phyloP scores from a whole-genome alignment of 2,113 vertebrate genomes.

The Gambusia holbrooki region DNA sequence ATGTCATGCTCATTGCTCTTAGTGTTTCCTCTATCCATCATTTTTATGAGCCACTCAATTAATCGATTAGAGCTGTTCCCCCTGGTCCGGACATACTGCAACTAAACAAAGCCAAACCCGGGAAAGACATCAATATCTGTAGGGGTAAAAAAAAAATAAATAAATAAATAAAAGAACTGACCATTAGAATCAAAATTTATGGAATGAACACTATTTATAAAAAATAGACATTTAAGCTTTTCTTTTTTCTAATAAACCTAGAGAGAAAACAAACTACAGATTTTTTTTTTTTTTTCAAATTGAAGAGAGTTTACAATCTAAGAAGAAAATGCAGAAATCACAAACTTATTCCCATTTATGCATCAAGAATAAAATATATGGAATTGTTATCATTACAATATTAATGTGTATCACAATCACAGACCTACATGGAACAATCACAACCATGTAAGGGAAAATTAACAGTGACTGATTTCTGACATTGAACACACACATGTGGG shows the following conservation, averaged over 20 bases:
- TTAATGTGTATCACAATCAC: too few relatives aligned
- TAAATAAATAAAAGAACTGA: background rate
- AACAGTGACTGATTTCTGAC: too few relatives aligned
- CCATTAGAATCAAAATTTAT: constrained; percentile 12
- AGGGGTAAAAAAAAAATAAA: constrained; percentile 27
- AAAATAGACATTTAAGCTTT: background rate
- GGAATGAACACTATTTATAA: background rate
- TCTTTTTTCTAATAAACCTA: background rate
- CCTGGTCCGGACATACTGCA: constrained; percentile 85
- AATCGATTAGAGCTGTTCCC: constrained; percentile 91
- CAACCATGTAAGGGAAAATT: too few relatives aligned
- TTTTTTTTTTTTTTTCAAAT: too few relatives aligned
- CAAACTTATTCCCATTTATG: too few relatives aligned
- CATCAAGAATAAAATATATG: background rate
- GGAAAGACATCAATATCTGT: constrained; percentile 79
- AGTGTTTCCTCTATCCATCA: constrained; percentile 86
- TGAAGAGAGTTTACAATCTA: too few relatives aligned
- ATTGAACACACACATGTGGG: too few relatives aligned
- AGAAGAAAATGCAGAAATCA: too few relatives aligned
- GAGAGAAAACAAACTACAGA: too few relatives aligned
- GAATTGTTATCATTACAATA: background rate
- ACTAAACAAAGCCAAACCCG: constrained; percentile 86
- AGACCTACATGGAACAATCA: background rate
- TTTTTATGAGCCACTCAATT: constrained; percentile 87
- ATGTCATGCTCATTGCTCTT: constrained; percentile 80